These are phyloP conservation scores for Bathynomus jamesi DNA, from an alignment of 1,140 invertebrate species.

Conservation along the genomic window DNA sequence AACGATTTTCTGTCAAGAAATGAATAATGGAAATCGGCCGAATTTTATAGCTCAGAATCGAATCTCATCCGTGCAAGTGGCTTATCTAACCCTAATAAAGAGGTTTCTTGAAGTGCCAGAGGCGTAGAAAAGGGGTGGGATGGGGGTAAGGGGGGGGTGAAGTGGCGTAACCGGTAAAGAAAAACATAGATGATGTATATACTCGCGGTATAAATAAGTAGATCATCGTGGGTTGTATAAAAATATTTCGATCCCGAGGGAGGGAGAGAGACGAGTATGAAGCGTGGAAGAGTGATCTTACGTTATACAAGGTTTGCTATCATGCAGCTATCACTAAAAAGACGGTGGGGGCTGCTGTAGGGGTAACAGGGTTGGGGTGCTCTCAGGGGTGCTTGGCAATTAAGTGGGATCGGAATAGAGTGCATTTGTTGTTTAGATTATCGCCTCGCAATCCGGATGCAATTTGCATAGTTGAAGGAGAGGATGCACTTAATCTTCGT, in stretches of 20 bases:
- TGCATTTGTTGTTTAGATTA: background rate
- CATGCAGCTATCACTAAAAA: too few relatives aligned
- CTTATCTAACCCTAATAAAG: background rate
- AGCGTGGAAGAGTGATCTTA: too few relatives aligned
- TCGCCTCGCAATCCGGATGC: background rate
- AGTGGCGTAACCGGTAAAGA: too few relatives aligned
- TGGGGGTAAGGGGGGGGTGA: too few relatives aligned
- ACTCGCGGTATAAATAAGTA: too few relatives aligned
- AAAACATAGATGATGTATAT: too few relatives aligned
- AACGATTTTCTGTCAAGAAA: background rate
- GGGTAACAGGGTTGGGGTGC: background rate
- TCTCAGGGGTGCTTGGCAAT: background rate
- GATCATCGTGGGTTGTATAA: too few relatives aligned
- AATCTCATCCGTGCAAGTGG: background rate
- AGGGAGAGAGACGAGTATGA: too few relatives aligned
- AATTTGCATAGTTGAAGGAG: background rate
- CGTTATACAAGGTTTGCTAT: too few relatives aligned
- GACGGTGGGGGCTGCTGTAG: too few relatives aligned
- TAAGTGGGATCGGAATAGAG: background rate
- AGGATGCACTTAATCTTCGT: background rate
- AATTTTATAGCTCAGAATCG: background rate
- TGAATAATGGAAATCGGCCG: background rate
- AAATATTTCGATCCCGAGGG: too few relatives aligned
- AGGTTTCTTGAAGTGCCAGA: background rate
- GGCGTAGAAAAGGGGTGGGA: background rate